Evolutionary conservation across 2,797 vertebrate genomes (phyloP).

Genomic region (Menidia menidia): DNA sequence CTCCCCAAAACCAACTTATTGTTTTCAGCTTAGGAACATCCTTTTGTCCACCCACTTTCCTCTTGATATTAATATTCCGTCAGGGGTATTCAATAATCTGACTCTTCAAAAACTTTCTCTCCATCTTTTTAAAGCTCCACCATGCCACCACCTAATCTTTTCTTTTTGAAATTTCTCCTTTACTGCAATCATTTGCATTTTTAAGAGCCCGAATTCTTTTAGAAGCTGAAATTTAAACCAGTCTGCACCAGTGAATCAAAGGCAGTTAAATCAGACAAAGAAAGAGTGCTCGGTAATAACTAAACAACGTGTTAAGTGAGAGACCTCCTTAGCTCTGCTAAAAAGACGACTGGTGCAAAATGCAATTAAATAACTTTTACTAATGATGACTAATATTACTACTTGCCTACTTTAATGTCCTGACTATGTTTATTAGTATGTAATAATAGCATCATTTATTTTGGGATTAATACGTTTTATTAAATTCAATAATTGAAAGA

Average conservation of each 20-base stretch:
- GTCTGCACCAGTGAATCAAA: neutral
- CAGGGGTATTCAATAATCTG: conserved; percentile 11
- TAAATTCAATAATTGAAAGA: conserved; percentile 1
- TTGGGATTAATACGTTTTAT: neutral
- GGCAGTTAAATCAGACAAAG: neutral
- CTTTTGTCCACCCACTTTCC: conserved; percentile 22
- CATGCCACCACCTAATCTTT: neutral
- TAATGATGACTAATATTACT: neutral
- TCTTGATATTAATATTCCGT: conserved; percentile 9
- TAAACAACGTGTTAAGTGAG: neutral
- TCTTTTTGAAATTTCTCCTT: conserved; percentile 6
- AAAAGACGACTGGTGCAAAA: neutral
- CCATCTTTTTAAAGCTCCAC: conserved; percentile 1
- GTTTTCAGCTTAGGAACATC: conserved; percentile 33
- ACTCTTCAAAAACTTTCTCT: conserved; percentile 1
- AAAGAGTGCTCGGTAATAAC: neutral
- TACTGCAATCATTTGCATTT: neutral
- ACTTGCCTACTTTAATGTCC: neutral
- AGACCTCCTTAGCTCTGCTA: neutral
- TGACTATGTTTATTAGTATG: neutral
- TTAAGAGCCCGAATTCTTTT: neutral
- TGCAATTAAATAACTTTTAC: neutral
- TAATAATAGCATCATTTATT: neutral
- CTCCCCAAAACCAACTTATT: conserved; percentile 18
- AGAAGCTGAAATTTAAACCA: neutral